A percentile compares a stretch with the other conserved stretches of the same genome.
Evolutionary conservation across 64 coral and sea anemone species (phyloP).

Genomic region (Anthopleura sola): DNA sequence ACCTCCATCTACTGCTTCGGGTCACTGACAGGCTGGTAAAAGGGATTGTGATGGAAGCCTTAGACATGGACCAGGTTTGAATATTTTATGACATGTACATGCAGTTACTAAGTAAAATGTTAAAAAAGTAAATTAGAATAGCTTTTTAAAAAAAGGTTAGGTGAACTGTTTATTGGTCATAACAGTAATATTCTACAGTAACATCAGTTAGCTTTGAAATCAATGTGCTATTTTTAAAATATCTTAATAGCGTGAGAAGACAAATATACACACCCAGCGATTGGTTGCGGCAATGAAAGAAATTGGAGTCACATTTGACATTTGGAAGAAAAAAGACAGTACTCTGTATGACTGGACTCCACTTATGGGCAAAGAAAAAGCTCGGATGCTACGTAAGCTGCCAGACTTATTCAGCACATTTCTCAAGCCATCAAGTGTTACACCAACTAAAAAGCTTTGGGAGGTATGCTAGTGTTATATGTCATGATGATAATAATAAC

Average conservation of each 20-base stretch:
- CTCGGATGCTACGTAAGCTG: slow-evolving; percentile 12
- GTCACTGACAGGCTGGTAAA: slow-evolving; percentile 26
- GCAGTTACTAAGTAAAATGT: too few species aligned
- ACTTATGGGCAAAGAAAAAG: slow-evolving; percentile 51
- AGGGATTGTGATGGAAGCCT: neutral
- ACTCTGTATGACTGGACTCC: slow-evolving; percentile 34
- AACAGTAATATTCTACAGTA: too few species aligned
- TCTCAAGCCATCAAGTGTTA: neutral
- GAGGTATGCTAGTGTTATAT: too few species aligned
- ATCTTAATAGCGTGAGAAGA: slow-evolving; percentile 8
- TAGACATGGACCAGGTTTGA: slow-evolving; percentile 27
- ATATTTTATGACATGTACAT: neutral
- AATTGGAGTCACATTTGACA: slow-evolving; percentile 30
- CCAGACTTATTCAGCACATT: neutral
- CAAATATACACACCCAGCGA: neutral
- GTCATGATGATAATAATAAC: too few species aligned
- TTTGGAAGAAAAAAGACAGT: slow-evolving; percentile 40
- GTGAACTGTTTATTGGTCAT: too few species aligned
- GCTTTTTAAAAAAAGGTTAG: too few species aligned
- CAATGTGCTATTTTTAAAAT: too few species aligned
- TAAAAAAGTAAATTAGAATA: too few species aligned
- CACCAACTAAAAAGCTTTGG: slow-evolving; percentile 31
- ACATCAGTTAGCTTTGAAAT: too few species aligned
- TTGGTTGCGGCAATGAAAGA: slow-evolving; percentile 9
- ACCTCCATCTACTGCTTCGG: slow-evolving; percentile 13